A percentile compares a stretch with the other conserved stretches of the same genome.
Conservation (phyloP, 2,113 vertebrate genomes). For the Vanacampus margaritifer region DNA sequence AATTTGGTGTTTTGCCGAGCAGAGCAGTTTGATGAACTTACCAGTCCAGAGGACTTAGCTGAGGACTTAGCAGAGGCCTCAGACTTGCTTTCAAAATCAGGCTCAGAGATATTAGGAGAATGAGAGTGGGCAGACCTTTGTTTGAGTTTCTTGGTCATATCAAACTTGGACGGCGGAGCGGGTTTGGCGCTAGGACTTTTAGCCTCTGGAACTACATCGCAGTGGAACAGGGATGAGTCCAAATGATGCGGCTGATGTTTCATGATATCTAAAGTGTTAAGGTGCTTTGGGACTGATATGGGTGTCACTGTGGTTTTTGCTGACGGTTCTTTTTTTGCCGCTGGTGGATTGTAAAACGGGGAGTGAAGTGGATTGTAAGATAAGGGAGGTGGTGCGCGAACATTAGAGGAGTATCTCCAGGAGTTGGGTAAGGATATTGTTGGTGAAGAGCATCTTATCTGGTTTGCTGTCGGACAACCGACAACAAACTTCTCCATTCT, state of each 20-base stretch:
- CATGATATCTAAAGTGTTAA: constrained; percentile 91
- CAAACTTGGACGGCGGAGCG: constrained; percentile 53
- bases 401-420: constrained; percentile 97
- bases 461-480: constrained; percentile 82
- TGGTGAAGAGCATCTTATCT: constrained; percentile 79
- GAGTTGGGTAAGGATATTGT: constrained; percentile 85
- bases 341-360: constrained; percentile 83
- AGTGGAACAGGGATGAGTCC: constrained; percentile 86
- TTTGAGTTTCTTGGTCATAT: constrained; percentile 40
- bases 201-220: constrained; percentile 74
- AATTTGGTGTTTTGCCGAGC: constrained; percentile 33
- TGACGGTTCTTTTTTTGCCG: constrained; percentile 74
- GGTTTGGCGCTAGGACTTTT: constrained; percentile 67
- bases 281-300: constrained; percentile 79
- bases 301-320: constrained; percentile 69
- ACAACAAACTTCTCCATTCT: constrained; percentile 95
- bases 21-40: constrained; percentile 65
- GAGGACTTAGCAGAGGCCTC: constrained; percentile 62
- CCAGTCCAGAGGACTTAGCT: constrained; percentile 71
- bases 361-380: constrained; percentile 90
- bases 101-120: constrained; percentile 42
- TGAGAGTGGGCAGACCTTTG: constrained; percentile 38
- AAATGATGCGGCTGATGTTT: constrained; percentile 95
- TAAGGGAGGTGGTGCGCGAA: constrained; percentile 88
- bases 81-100: constrained; percentile 51